Evolutionary conservation across 2,797 vertebrate genomes (phyloP).

Genomic region (Pseudotriccus pelzelni): DNA sequence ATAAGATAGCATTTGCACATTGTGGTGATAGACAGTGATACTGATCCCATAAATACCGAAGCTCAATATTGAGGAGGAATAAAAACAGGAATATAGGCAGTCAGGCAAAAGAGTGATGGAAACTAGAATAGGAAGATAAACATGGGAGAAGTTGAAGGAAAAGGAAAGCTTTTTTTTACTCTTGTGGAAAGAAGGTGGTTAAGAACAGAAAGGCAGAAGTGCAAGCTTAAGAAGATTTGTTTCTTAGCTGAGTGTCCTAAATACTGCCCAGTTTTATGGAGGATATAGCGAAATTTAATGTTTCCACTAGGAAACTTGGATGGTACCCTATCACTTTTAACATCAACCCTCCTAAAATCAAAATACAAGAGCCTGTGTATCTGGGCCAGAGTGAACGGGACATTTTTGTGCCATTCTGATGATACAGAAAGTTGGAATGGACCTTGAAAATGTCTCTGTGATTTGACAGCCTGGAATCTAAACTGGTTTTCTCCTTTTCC

Average conservation of each 20-base stretch:
- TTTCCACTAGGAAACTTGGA: background rate
- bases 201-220: background rate
- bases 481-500: background rate
- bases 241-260: background rate
- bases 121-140: background rate
- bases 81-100: background rate
- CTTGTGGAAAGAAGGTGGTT: background rate
- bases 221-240: background rate
- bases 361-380: background rate
- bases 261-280: background rate
- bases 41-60: background rate
- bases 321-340: background rate
- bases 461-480: background rate
- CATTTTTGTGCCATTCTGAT: background rate
- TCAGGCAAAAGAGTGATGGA: background rate
- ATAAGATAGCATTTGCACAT: background rate
- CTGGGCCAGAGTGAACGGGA: background rate
- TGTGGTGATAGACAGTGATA: background rate
- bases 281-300: background rate
- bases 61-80: background rate
- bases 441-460: background rate
- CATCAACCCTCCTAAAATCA: background rate
- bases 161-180: background rate
- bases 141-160: background rate
- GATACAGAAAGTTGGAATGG: background rate